A percentile compares a stretch with the other conserved stretches of the same genome.
Conservation (phyloP, 2,113 vertebrate species). For the Lasiurus cinereus region DNA sequence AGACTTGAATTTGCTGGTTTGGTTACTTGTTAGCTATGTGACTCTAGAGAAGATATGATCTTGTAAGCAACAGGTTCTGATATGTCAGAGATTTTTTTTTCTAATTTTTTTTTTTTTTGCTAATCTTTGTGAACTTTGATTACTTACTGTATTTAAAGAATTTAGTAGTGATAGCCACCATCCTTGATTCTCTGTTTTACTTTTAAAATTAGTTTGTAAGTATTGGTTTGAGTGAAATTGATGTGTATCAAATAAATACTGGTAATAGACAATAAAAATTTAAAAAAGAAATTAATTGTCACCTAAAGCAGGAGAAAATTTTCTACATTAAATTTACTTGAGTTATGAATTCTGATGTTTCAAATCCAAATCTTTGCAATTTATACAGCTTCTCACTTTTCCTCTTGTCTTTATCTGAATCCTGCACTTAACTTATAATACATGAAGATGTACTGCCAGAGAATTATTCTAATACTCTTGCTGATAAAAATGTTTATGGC, state of each 20-base stretch:
- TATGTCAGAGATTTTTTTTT: background rate
- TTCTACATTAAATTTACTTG: conserved; percentile 25
- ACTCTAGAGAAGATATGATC: background rate
- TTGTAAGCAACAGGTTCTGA: background rate
- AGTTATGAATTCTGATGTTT: conserved; percentile 14
- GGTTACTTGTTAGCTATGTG: background rate
- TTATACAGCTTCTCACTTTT: background rate
- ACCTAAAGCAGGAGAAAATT: background rate
- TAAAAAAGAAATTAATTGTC: background rate
- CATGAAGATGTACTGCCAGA: background rate
- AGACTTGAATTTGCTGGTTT: background rate
- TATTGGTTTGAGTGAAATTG: conserved; percentile 19
- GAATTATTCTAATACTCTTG: conserved; percentile 43
- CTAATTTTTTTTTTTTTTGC: background rate
- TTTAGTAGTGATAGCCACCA: background rate
- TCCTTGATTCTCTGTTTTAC: conserved; percentile 35
- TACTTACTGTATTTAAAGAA: background rate
- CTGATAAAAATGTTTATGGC: conserved; percentile 21
- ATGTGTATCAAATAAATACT: background rate
- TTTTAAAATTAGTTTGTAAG: conserved; percentile 46
- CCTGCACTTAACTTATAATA: background rate
- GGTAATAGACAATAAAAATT: conserved; percentile 38
- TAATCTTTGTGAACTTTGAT: background rate
- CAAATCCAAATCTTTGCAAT: background rate
- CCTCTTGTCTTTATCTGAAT: background rate